A percentile compares a stretch with the other conserved stretches of the same genome.
These are phyloP conservation scores for Gambusia yucatana DNA, from an alignment of 2,797 vertebrate genomes.

Conservation along the genomic window DNA sequence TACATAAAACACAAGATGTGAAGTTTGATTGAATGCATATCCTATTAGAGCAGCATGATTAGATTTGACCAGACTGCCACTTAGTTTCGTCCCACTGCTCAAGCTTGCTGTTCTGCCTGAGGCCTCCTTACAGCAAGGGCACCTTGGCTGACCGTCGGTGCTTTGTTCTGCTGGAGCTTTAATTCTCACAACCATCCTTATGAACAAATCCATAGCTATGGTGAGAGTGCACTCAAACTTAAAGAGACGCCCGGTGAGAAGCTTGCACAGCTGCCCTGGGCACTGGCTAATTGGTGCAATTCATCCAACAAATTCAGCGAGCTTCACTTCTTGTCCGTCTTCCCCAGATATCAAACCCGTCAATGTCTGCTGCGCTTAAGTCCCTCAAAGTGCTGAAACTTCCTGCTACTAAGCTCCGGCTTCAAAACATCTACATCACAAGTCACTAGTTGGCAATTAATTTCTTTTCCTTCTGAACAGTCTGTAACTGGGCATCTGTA, in stretches of 20 bases:
- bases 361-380: constrained; percentile 46
- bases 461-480: background rate
- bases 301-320: constrained; percentile 50
- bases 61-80: constrained; percentile 32
- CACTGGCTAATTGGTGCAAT: constrained; percentile 46
- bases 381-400: background rate
- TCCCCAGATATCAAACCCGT: constrained; percentile 37
- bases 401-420: background rate
- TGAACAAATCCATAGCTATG: constrained; percentile 33
- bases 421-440: background rate
- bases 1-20: background rate
- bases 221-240: constrained; percentile 38
- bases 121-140: constrained; percentile 59
- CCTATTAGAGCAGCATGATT: constrained; percentile 7
- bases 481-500: background rate
- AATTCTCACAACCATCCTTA: constrained; percentile 51
- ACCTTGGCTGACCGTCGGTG: constrained; percentile 49
- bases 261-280: constrained; percentile 63
- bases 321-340: constrained; percentile 37
- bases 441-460: background rate
- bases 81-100: constrained; percentile 30
- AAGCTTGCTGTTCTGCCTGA: constrained; percentile 41
- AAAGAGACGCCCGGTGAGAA: constrained; percentile 49
- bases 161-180: constrained; percentile 50
- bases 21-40: background rate